Percentiles rank a stretch among this genome's conserved stretches.
Conservation (phyloP, 1,140 invertebrate genomes). For the Nasonia longicornis region DNA sequence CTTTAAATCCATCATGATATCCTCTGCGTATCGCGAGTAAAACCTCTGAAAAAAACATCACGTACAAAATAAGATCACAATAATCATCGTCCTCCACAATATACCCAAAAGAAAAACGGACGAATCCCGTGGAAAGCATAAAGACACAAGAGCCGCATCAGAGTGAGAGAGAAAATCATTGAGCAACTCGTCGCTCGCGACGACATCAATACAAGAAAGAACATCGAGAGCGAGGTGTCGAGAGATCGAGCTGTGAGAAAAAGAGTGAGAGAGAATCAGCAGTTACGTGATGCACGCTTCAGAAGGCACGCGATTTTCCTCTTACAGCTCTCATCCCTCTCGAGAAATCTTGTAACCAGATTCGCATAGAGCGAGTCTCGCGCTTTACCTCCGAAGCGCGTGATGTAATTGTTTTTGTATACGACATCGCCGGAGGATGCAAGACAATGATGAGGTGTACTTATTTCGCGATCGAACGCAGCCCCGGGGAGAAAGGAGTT, state of each 20-base stretch:
- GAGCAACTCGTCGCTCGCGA: background rate
- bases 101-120: background rate
- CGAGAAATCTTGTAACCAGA: constrained; percentile 18
- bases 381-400: constrained; percentile 9
- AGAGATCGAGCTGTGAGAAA: constrained; percentile 45
- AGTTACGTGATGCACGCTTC: constrained; percentile 61
- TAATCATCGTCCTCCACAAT: background rate
- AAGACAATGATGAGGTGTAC: constrained; percentile 1
- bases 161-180: constrained; percentile 10
- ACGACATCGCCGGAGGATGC: background rate
- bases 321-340: constrained; percentile 30
- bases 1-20: background rate
- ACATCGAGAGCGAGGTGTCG: constrained; percentile 22
- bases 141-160: background rate
- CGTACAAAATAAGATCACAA: background rate
- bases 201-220: constrained; percentile 11
- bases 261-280: constrained; percentile 47
- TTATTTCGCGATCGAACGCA: constrained; percentile 21
- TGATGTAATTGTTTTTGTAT: constrained; percentile 30
- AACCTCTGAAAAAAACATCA: background rate
- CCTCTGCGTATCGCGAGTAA: no score
- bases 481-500: no score
- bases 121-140: background rate
- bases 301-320: constrained; percentile 49
- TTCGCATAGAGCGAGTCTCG: constrained; percentile 10